Evolutionary conservation across 2,113 vertebrate species (phyloP).

Genomic region (Bubo blakistoni): DNA sequence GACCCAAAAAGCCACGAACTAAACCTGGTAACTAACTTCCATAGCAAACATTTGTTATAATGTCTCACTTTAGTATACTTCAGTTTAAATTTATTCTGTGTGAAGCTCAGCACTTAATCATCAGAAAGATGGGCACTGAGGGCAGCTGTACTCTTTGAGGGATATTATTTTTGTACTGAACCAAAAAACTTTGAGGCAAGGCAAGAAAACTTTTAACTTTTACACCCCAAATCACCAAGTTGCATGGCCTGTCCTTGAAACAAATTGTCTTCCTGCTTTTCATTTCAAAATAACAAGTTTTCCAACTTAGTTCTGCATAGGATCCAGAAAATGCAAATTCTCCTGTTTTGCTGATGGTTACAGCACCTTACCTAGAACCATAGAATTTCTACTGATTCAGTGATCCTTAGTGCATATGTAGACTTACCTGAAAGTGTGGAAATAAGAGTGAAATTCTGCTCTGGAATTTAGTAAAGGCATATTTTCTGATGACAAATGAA

Average conservation of each 20-base stretch:
- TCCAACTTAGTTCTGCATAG: not conserved
- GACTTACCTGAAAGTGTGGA: not conserved
- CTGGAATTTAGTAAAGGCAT: not conserved
- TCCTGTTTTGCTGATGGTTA: not conserved
- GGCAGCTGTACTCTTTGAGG: not conserved
- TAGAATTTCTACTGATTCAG: not conserved
- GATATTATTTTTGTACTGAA: not conserved
- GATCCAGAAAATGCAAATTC: not conserved
- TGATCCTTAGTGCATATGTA: not conserved
- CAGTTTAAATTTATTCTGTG: not conserved
- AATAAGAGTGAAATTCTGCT: not conserved
- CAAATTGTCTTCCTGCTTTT: not conserved
- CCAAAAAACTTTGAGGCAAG: not conserved
- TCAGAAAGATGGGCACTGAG: not conserved
- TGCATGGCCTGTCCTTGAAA: not conserved
- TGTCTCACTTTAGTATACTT: not conserved
- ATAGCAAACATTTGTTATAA: not conserved
- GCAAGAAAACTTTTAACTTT: not conserved
- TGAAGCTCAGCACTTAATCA: not conserved
- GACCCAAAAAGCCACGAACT: slow-evolving; percentile 49
- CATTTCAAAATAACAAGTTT: not conserved
- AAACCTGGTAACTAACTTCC: slow-evolving; percentile 67
- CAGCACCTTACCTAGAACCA: not conserved
- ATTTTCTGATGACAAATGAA: not conserved
- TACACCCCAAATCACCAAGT: not conserved